Evolutionary conservation across 2,113 vertebrate genomes (phyloP).

Genomic region (Nyctereutes procyonoides): DNA sequence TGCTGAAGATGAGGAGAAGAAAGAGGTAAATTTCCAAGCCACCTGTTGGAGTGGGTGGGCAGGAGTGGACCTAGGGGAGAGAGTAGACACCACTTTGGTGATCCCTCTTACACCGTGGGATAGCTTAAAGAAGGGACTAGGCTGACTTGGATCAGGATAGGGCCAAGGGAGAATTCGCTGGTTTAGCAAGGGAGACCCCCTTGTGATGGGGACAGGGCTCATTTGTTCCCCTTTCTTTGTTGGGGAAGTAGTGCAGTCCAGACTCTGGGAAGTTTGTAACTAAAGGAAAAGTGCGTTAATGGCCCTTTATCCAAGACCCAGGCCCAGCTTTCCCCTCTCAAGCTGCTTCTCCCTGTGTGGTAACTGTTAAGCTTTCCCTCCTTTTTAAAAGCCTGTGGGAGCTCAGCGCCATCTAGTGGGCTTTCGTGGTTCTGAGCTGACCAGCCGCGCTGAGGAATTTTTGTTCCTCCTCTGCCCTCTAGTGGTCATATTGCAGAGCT

Average conservation of each 20-base stretch:
- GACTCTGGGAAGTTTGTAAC: conserved; percentile 22
- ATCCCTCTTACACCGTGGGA: conserved; percentile 65
- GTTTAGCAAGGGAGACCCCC: conserved; percentile 74
- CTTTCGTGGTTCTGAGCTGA: conserved; percentile 19
- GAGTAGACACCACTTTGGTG: conserved; percentile 59
- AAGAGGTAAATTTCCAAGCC: conserved; percentile 84
- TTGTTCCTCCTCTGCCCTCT: conserved; percentile 77
- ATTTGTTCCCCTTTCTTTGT: not conserved
- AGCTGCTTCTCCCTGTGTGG: conserved; percentile 40
- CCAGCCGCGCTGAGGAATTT: conserved; percentile 72
- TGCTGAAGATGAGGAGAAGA: conserved; percentile 85
- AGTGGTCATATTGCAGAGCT: conserved; percentile 71
- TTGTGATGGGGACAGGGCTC: conserved; percentile 49
- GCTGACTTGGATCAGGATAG: conserved; percentile 41
- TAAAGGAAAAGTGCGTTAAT: conserved; percentile 19
- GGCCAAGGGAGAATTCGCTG: conserved; percentile 78
- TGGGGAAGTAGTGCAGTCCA: not conserved
- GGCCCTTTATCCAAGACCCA: conserved; percentile 23
- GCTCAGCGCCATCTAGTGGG: conserved; percentile 77
- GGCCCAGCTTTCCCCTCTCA: conserved; percentile 21
- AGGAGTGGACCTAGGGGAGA: conserved; percentile 52
- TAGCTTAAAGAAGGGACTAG: conserved; percentile 52
- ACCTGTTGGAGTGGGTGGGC: conserved; percentile 61
- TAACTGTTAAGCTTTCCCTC: conserved; percentile 79
- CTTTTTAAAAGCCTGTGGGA: conserved; percentile 74